Evolutionary conservation across 2,888 invertebrate species (phyloP), one percentile per base, ranked within the genome.

Genomic region (Limenitis camilla): DNA sequence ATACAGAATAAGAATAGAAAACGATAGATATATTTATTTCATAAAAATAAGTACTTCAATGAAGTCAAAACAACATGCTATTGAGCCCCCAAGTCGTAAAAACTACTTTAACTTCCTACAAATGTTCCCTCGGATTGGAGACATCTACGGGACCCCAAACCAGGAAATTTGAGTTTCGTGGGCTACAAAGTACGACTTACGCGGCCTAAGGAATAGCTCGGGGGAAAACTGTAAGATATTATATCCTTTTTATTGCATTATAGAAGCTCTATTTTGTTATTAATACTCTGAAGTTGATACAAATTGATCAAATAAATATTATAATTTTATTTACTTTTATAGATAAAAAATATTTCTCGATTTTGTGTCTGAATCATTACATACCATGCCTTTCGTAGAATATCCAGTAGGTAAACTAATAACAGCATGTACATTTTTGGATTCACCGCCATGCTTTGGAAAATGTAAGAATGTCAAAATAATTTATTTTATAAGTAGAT

Each of bases 151-250:
- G 67, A 71, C 76, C 80, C 78, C 74, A 75, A 78, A 80, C 72
- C 65, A 67, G 65, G 59, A 67, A 62, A 62, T 72, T 72, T 66
- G 70, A 71, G 76, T 69, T 74, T 74, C 72, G 68, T 66, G 74
- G 73, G 74, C 68, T 66, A 79, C 82, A 81, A 82, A 82, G 71
- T 68, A 76, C 67, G 68, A 77, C 80, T 81, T 81, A 80, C 73
- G 74, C 60, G 72, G 70, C 54, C 53, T 60, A 49, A 45, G 60
- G 58, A 51, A 55, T 60, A 63, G 67, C 67, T 64, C 53, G 53
- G 65, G 60, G 64, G 68, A 68, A 61, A 58, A 52, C 53, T 55
- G 67, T 65, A 44, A 19, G 19, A 19, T 45, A 45, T 11, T 9
- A 29, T 30, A 38, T 45, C 45, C 45, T n/a, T 30, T 45, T 9